Evolutionary conservation across 2,113 vertebrate species (phyloP).

Genomic region (Cheirogaleus medius): DNA sequence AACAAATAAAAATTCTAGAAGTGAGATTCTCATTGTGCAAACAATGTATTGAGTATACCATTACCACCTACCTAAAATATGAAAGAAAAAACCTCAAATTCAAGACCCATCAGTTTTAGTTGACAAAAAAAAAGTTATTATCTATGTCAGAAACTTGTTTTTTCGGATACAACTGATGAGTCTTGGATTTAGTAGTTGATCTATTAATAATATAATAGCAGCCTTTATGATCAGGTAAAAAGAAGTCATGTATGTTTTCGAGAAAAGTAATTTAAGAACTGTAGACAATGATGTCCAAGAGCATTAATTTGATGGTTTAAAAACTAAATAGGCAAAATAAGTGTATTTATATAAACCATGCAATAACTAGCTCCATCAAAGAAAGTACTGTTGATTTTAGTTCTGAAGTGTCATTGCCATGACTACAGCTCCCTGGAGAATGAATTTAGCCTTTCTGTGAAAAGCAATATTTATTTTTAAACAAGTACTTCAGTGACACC

Average conservation of each 20-base stretch:
- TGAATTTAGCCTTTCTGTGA: conserved; percentile 58
- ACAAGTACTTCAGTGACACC: conserved; percentile 63
- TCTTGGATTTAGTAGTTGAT: not conserved
- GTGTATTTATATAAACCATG: not conserved
- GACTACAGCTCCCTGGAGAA: conserved; percentile 62
- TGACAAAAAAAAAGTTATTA: not conserved
- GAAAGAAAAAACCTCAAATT: not conserved
- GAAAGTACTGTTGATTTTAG: conserved; percentile 44
- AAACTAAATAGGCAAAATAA: conserved; percentile 24
- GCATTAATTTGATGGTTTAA: not conserved
- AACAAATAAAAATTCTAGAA: not conserved
- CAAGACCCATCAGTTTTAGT: not conserved
- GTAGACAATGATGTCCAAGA: not conserved
- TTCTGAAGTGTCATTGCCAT: conserved; percentile 63
- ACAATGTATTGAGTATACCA: not conserved
- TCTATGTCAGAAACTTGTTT: not conserved
- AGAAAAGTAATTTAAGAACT: conserved; percentile 10
- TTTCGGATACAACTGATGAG: not conserved
- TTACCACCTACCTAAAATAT: not conserved
- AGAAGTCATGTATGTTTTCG: not conserved
- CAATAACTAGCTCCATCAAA: conserved; percentile 36
- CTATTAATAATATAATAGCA: not conserved
- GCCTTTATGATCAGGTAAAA: not conserved
- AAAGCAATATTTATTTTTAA: conserved; percentile 73
- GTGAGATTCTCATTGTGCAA: not conserved